Base-by-base conservation (phyloP, 2,113 vertebrate genomes). In the Cochlearius cochlearius region DNA sequence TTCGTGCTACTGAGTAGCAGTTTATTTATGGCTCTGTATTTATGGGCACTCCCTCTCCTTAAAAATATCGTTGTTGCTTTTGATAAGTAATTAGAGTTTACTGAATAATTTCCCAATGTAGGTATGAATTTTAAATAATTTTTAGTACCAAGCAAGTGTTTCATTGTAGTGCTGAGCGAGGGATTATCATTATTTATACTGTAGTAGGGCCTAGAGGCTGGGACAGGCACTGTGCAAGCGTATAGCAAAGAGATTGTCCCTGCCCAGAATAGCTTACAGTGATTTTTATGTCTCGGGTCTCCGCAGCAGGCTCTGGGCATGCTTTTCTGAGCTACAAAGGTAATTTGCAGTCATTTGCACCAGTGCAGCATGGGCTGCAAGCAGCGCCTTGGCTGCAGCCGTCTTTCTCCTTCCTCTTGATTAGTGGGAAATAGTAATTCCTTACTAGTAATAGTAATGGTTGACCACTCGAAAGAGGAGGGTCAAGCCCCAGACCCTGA, bases 1-100 rank as follows among this genome's bases (percentile, higher is more conserved):
- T 98, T 98, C 34, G 72, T 97, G 93, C 98, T 98, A 95, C 98
- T 12, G 89, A 97, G 97, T 96, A 97, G 97, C 92, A 77, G 97
- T 96, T 98, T 98, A 98, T 98, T 98, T 98, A 98, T 98, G 97
- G 97, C 94, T 97, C 97, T 96, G 94, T 98, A 97, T 97, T 98
- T 98, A 98, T 98, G 97, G 97, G 92, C 96, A 85, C 68, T 84
- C 95, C 96, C 96, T 97, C 88, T 92, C 90, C 95, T 97, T 98
- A 93, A 97, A 97, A 98, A 97, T 96, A 96, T 96, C 97, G 27
- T 93, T 94, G 15, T 96, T 96, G 96, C 97, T 97, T 98, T 97
- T 98, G 97, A 95, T 97, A 98, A 98, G 98, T 98, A 98, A 98
- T 98, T 98, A 98, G 96, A 94, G 92, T 97, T 98, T 98, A 91